Conservation (phyloP, 2,113 vertebrate species). For the Glareola pratincola region DNA sequence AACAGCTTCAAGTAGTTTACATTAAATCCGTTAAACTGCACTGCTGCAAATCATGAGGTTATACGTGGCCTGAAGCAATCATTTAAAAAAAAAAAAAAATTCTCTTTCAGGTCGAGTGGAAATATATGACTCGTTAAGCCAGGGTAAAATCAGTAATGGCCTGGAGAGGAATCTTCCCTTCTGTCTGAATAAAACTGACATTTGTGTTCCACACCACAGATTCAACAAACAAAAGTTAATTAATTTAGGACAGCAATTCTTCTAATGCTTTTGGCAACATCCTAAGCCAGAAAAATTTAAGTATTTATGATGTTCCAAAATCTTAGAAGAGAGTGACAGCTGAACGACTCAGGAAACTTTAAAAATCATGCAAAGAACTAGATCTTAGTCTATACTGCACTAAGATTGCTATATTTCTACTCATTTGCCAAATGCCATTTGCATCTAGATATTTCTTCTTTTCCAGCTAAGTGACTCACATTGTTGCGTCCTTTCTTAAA, state of each 20-base stretch:
- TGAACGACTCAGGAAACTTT: not conserved
- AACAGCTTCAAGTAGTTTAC: conserved; percentile 39
- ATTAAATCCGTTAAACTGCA: conserved; percentile 40
- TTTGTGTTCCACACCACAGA: conserved; percentile 47
- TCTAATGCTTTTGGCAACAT: conserved; percentile 31
- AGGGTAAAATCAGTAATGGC: conserved; percentile 68
- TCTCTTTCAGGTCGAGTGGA: conserved; percentile 43
- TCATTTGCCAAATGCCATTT: not conserved
- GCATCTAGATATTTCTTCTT: not conserved
- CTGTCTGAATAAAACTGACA: conserved; percentile 59
- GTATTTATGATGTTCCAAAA: not conserved
- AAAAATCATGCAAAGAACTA: not conserved
- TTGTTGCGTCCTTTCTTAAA: not conserved
- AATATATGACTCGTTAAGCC: conserved; percentile 52
- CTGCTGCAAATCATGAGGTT: conserved; percentile 40
- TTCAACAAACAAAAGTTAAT: conserved; percentile 46
- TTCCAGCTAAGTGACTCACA: not conserved
- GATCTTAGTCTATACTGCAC: not conserved
- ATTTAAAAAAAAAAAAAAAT: conserved; percentile 26
- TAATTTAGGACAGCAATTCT: conserved; percentile 35
- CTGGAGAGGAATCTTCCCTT: conserved; percentile 54
- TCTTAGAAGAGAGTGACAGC: not conserved
- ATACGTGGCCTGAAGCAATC: conserved; percentile 1
- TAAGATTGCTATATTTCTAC: not conserved
- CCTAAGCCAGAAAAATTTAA: not conserved